Evolutionary conservation across 2,113 vertebrate genomes (phyloP).

Genomic region (Solea solea): DNA sequence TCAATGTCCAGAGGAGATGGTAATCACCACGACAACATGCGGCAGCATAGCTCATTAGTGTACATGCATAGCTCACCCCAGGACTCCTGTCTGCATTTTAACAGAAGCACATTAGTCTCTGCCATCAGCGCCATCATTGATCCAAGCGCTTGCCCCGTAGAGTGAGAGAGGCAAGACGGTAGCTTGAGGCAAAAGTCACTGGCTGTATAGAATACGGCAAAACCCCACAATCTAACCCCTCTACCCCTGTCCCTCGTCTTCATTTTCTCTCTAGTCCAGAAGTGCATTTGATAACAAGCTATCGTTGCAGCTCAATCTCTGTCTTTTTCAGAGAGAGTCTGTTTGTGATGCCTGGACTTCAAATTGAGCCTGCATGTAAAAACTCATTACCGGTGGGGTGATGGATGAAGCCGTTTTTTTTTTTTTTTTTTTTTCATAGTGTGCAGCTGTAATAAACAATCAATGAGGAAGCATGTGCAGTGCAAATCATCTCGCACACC

Average conservation of each 20-base stretch:
- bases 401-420: conserved; percentile 68
- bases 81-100: conserved; percentile 67
- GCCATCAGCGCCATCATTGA: conserved; percentile 67
- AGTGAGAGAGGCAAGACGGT: conserved; percentile 17
- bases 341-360: conserved; percentile 49
- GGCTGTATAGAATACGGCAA: conserved; percentile 15
- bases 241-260: background rate
- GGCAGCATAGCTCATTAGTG: conserved; percentile 74
- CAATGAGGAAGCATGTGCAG: conserved; percentile 71
- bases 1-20: conserved; percentile 70
- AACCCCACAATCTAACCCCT: background rate
- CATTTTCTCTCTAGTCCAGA: conserved; percentile 34
- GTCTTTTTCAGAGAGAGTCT: conserved; percentile 63
- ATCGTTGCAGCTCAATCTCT: conserved; percentile 71
- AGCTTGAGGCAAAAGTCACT: conserved; percentile 36
- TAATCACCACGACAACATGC: conserved; percentile 72
- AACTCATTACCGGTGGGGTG: conserved; percentile 73
- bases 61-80: conserved; percentile 66
- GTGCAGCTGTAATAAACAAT: conserved; percentile 76
- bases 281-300: conserved; percentile 66
- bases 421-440: conserved; percentile 44
- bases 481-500: conserved; percentile 63
- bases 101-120: conserved; percentile 66
- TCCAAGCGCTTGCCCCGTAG: conserved; percentile 35
- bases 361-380: conserved; percentile 72